Conservation (phyloP, 2,888 invertebrate genomes). For the Coelopa pilipes region DNA sequence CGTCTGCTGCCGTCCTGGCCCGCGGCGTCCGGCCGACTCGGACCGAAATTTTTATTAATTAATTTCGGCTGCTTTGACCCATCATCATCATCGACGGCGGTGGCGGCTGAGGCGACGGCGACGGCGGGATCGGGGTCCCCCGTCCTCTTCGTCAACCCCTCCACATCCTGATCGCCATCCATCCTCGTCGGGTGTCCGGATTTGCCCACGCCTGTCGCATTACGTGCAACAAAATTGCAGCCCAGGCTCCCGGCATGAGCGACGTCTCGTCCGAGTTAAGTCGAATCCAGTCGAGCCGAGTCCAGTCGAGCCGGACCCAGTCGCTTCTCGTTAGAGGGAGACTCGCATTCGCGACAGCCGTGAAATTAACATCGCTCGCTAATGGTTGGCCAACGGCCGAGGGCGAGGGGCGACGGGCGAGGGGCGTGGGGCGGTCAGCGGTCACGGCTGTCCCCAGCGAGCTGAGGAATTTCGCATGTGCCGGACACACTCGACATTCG, state of each 20-base stretch:
- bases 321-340: constrained; percentile 31
- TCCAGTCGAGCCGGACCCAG: neutral
- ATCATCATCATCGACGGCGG: neutral
- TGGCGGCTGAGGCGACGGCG: neutral
- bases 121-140: neutral
- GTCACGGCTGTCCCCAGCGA: too few relatives aligned
- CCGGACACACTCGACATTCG: too few relatives aligned
- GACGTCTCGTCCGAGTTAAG: too few relatives aligned
- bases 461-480: too few relatives aligned
- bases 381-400: neutral
- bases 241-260: too few relatives aligned
- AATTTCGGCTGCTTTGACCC: neutral
- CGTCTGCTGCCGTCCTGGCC: neutral
- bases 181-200: constrained; percentile 27
- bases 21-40: neutral
- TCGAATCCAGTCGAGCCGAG: too few relatives aligned
- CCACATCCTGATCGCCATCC: too few relatives aligned
- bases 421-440: too few relatives aligned
- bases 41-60: constrained; percentile 1
- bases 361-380: constrained; percentile 19
- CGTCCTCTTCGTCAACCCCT: too few relatives aligned
- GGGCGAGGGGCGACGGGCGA: too few relatives aligned
- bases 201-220: constrained; percentile 18
- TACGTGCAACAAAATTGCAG: constrained; percentile 34
- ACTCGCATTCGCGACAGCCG: constrained; percentile 30